These are phyloP conservation scores for Sycophila texana DNA, from an alignment of 2,888 invertebrate genomes.

Conservation along the genomic window DNA sequence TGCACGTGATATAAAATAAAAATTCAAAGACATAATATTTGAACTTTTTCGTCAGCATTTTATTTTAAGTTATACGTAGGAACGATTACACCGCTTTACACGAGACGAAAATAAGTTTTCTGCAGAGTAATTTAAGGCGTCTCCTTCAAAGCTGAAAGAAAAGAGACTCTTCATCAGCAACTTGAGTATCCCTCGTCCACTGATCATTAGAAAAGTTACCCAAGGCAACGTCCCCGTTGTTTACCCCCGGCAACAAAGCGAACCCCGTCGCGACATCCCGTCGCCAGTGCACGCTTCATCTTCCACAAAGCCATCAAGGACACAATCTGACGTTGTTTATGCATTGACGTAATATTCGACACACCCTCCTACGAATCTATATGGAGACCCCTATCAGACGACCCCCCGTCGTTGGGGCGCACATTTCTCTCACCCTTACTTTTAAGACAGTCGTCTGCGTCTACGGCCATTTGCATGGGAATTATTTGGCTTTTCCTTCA, in stretches of 20 bases:
- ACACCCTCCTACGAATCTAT: constrained; percentile 13
- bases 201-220: background rate
- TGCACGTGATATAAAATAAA: no score
- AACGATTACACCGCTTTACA: no score
- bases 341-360: constrained; percentile 61
- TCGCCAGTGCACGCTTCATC: background rate
- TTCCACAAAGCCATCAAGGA: background rate
- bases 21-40: no score
- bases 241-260: background rate
- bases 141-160: background rate
- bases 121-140: constrained; percentile 27
- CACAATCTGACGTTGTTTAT: constrained; percentile 60
- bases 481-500: no score
- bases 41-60: no score
- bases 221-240: no score
- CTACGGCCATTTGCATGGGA: no score
- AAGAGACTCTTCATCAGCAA: no score
- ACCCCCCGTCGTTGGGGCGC: background rate
- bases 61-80: no score
- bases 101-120: no score
- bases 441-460: background rate
- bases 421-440: constrained; percentile 6
- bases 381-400: background rate
- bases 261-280: constrained; percentile 11
- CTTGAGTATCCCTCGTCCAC: no score